These are phyloP conservation scores for Drosophila subsilvestris DNA, from an alignment of 2,888 invertebrate species.

Conservation along the genomic window DNA sequence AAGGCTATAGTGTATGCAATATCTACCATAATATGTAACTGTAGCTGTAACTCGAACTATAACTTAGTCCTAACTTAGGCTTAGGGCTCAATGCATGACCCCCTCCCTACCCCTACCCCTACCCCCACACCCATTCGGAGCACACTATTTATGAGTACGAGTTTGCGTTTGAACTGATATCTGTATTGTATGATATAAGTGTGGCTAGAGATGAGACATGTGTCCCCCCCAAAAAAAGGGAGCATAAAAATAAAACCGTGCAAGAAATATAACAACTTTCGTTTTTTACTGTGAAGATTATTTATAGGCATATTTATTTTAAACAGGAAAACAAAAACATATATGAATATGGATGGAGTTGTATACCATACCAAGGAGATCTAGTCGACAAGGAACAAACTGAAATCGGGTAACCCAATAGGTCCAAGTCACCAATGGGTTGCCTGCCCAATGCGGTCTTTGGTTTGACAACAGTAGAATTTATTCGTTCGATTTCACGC, in stretches of 20 bases:
- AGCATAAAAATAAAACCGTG: conserved; percentile 35
- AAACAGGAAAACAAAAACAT: conserved; percentile 18
- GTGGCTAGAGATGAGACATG: conserved; percentile 41
- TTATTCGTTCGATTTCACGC: conserved; percentile 52
- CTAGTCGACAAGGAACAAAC: background rate
- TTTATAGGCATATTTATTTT: background rate
- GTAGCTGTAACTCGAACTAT: conserved; percentile 29
- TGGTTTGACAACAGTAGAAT: conserved; percentile 47
- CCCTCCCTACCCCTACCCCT: too few species aligned
- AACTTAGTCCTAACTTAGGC: conserved; percentile 64
- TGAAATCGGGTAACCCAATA: background rate
- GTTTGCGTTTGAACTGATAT: conserved; percentile 71
- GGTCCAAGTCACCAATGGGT: background rate
- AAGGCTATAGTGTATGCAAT: conserved; percentile 81
- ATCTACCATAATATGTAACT: conserved; percentile 48
- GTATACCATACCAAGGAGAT: too few species aligned
- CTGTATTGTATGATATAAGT: conserved; percentile 50
- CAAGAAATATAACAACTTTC: conserved; percentile 26
- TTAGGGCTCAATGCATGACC: background rate
- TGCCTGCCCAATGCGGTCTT: background rate
- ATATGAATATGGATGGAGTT: too few species aligned
- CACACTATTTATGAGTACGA: conserved; percentile 33
- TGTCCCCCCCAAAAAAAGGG: conserved; percentile 24
- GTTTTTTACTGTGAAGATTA: background rate
- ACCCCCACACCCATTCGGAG: conserved; percentile 1